phyloP scores from a whole-genome alignment of 2,888 invertebrate species.

The Cecidostiba fungosa region DNA sequence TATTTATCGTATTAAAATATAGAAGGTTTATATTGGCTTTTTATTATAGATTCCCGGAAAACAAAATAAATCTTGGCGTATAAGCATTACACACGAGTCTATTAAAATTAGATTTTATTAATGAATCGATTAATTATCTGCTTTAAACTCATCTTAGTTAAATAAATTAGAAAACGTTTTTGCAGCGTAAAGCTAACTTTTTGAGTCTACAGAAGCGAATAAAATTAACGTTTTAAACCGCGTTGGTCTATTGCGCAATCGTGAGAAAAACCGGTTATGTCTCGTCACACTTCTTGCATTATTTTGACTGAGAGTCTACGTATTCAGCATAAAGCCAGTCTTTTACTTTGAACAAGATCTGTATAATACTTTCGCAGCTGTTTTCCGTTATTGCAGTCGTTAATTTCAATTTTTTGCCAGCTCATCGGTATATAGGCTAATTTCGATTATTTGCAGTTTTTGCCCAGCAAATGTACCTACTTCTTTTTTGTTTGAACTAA shows the following conservation, averaged over 20 bases:
- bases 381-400: constrained; percentile 9
- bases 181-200: neutral
- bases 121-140: neutral
- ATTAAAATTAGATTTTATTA: neutral
- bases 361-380: constrained; percentile 9
- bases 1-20: neutral
- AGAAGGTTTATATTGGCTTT: neutral
- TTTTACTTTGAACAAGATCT: neutral
- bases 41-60: neutral
- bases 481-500: neutral
- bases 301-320: constrained; percentile 33
- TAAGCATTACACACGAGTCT: neutral
- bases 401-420: neutral
- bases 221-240: neutral
- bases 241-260: constrained; percentile 20
- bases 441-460: neutral
- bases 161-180: neutral
- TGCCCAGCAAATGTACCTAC: neutral
- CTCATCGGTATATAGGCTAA: neutral
- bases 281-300: constrained; percentile 55
- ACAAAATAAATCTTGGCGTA: neutral
- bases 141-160: neutral
- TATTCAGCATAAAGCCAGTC: constrained; percentile 15
- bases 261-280: constrained; percentile 46
- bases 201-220: neutral